phyloP scores from a whole-genome alignment of 2,888 invertebrate genomes.

The Tanypteryx hageni region DNA sequence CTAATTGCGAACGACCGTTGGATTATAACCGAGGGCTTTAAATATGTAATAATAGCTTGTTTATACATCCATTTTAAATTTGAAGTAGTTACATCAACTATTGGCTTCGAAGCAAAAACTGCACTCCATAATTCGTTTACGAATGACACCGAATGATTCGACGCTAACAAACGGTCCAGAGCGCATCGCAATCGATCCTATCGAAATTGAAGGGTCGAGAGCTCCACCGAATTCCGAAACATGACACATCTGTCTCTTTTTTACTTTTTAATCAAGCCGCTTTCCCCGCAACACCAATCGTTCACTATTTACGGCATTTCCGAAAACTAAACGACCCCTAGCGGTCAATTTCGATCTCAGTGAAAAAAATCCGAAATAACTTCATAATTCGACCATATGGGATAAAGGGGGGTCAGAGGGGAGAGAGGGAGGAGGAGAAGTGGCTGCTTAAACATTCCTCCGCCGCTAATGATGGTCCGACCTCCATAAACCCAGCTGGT shows the following conservation, averaged over 20 bases:
- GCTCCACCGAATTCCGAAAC: not conserved
- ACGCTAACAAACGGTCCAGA: too few relatives aligned
- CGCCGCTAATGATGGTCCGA: constrained; percentile 16
- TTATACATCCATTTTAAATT: too few relatives aligned
- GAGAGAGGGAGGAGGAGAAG: not conserved
- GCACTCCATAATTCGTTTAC: too few relatives aligned
- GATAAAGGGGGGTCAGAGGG: not conserved
- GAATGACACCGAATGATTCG: too few relatives aligned
- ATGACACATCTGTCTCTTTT: not conserved
- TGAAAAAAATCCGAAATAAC: constrained; percentile 13
- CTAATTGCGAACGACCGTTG: too few relatives aligned
- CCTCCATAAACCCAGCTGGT: not conserved
- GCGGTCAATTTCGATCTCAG: not conserved
- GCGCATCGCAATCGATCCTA: not conserved
- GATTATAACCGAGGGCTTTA: too few relatives aligned
- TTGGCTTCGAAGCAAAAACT: too few relatives aligned
- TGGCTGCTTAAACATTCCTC: constrained; percentile 24
- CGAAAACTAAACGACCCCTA: not conserved
- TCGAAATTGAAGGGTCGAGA: not conserved
- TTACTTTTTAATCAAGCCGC: not conserved
- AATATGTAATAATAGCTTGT: too few relatives aligned
- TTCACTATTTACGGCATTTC: not conserved
- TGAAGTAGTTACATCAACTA: too few relatives aligned
- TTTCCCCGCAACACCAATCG: not conserved
- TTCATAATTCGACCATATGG: constrained; percentile 13